A percentile compares a stretch with the other conserved stretches of the same genome.
phyloP scores from a whole-genome alignment of 2,888 invertebrate genomes.

The Cerceris ruficornis region DNA sequence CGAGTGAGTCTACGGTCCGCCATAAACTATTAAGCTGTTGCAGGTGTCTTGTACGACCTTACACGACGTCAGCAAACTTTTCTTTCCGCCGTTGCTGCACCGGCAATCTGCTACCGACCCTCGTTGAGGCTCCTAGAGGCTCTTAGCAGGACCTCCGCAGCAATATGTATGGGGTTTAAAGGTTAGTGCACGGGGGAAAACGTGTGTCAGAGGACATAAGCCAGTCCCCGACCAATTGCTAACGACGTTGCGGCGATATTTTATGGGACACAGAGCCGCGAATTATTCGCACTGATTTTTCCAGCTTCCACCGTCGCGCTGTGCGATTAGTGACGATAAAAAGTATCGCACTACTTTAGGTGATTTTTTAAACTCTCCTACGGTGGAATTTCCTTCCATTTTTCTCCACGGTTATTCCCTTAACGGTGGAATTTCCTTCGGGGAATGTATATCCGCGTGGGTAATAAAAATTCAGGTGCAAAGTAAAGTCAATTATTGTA shows the following conservation, averaged over 20 bases:
- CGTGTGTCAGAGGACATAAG: conserved; percentile 4
- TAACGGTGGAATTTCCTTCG: too few species aligned
- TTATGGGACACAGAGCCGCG: conserved; percentile 6
- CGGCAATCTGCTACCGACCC: conserved; percentile 49
- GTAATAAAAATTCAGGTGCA: too few species aligned
- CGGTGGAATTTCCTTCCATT: too few species aligned
- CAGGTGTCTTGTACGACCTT: conserved; percentile 70
- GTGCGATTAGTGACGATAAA: background rate
- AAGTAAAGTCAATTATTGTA: too few species aligned
- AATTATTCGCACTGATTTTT: conserved; percentile 9
- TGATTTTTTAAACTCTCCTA: too few species aligned
- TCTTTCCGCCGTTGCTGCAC: conserved; percentile 45
- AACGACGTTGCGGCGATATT: conserved; percentile 6
- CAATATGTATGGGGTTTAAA: conserved; percentile 50
- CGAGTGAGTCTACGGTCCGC: conserved; percentile 51
- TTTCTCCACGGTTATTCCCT: too few species aligned
- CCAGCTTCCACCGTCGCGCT: background rate
- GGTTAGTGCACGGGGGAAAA: conserved; percentile 29
- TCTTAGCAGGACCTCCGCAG: conserved; percentile 17
- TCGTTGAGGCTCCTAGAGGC: conserved; percentile 10
- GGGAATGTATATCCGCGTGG: too few species aligned
- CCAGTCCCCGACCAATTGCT: conserved; percentile 39
- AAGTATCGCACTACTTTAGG: background rate
- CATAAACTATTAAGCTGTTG: conserved; percentile 72
- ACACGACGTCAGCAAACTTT: conserved; percentile 60